Evolutionary conservation across 2,113 vertebrate species (phyloP).

Genomic region (Eubucco bourcierii): DNA sequence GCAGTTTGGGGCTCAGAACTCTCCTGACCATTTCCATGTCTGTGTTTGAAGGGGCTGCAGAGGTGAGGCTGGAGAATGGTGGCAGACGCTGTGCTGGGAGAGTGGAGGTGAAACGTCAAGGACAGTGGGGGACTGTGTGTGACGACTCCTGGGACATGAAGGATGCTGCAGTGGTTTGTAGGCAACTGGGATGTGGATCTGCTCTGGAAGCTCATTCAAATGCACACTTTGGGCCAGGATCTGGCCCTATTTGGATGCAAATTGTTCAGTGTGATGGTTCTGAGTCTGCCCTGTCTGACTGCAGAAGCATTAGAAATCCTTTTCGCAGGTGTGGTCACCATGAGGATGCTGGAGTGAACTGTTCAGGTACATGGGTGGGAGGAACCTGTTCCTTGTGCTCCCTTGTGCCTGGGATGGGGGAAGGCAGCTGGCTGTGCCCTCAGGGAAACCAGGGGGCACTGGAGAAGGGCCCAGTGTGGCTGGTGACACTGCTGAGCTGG

Average conservation of each 20-base stretch:
- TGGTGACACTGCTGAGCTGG: too few species aligned
- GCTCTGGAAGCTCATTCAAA: not conserved
- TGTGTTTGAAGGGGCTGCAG: not conserved
- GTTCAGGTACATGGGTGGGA: not conserved
- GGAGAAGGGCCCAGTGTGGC: too few species aligned
- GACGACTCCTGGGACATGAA: not conserved
- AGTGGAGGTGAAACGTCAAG: not conserved
- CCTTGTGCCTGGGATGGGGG: too few species aligned
- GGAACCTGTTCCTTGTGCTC: too few species aligned
- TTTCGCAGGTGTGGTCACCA: accelerated
- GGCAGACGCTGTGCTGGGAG: not conserved
- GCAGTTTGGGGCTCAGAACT: too few species aligned
- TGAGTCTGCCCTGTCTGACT: not conserved
- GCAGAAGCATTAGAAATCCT: not conserved
- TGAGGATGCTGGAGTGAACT: not conserved
- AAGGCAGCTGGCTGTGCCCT: too few species aligned
- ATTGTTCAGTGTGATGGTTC: not conserved
- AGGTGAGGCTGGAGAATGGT: not conserved
- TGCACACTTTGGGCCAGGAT: not conserved
- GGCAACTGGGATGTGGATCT: not conserved
- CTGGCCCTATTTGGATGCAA: not conserved
- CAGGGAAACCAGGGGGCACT: too few species aligned
- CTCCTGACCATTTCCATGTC: not conserved
- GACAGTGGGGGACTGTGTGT: not conserved
- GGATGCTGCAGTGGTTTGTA: not conserved